Conservation (phyloP, 2,797 vertebrate species). For the Hylomyscus alleni region DNA sequence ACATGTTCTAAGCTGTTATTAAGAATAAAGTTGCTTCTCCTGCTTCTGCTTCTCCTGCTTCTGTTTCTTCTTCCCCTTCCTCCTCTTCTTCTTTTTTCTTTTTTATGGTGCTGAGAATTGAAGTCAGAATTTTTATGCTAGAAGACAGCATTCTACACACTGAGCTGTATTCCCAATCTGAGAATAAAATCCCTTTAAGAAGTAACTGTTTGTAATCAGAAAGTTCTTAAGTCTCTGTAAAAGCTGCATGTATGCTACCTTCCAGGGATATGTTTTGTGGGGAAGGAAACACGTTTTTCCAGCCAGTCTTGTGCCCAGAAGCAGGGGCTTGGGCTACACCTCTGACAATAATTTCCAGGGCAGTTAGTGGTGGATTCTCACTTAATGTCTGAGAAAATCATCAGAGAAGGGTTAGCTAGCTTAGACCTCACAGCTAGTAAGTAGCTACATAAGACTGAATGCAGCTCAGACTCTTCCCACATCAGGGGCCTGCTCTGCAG, state of each 20-base stretch:
- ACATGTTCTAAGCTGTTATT: conserved; percentile 46
- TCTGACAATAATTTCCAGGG: not conserved
- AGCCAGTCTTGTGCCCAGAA: not conserved
- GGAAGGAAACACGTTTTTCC: conserved; percentile 23
- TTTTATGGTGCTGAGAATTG: not conserved
- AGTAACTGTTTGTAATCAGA: not conserved
- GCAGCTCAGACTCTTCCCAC: not conserved
- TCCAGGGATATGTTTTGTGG: not conserved
- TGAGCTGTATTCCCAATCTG: not conserved
- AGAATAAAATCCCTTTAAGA: conserved; percentile 27
- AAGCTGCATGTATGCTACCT: not conserved
- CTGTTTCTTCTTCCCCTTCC: not conserved
- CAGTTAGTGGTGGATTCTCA: not conserved
- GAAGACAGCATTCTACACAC: not conserved
- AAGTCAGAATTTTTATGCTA: not conserved
- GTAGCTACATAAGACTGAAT: not conserved
- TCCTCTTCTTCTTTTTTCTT: no score
- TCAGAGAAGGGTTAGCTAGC: not conserved
- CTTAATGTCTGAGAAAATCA: not conserved
- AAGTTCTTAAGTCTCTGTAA: conserved; percentile 25
- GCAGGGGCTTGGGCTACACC: not conserved
- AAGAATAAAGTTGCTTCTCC: not conserved
- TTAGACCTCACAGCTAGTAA: not conserved
- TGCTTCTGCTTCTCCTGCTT: no score
- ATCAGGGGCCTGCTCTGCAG: not conserved